Base-by-base conservation (phyloP, 1,140 invertebrate genomes). In the Temnothorax longispinosus region DNA sequence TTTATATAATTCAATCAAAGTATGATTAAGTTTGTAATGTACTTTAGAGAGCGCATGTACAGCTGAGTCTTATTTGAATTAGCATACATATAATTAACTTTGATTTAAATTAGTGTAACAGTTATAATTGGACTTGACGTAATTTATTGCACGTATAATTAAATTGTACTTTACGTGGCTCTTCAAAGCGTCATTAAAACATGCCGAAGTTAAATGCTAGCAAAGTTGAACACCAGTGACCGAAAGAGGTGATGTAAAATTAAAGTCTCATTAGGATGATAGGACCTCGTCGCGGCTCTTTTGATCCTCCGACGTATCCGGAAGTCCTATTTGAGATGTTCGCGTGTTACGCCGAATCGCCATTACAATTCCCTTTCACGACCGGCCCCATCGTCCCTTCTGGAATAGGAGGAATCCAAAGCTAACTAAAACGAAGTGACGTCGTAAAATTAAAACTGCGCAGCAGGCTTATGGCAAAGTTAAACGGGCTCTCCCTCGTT, bases 371-470 rank as follows among this genome's bases (percentile, higher is more conserved):
- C 41, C 13, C n/a, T 62, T 74, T 75, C 54, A 50, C 8, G 54
- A 27, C 1, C 27, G 80, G 80, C 54, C 38, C 41, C 13, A n/a
- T 71, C 15, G 65, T 6, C 62, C 32, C 21, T 56, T 72, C n/a
- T 27, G 41, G 35, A 47, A 35, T 60, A 74, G 50, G 41, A 62
- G 69, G 13, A 54, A 60, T 60, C 41, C 18, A 54, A 47, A 35
- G 54, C 27, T 58, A 74, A 74, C 67, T 74, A 32, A 82, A 82
- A 84, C 54, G 38, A 84, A 84, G 41, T 50, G 69, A 15, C 18
- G 41, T 56, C 67, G 80, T 84, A 67, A 84, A 84, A 84, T 60
- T 74, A 84, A 84, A 84, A 84, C 47, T n/a, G 27, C 44, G 41
- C 41, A 21, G 41, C 58, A 75, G 80, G 69, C 54, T 75, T 84